These are phyloP conservation scores for Ornithorhynchus anatinus DNA, from an alignment of 2,113 vertebrate species.

Conservation along the genomic window DNA sequence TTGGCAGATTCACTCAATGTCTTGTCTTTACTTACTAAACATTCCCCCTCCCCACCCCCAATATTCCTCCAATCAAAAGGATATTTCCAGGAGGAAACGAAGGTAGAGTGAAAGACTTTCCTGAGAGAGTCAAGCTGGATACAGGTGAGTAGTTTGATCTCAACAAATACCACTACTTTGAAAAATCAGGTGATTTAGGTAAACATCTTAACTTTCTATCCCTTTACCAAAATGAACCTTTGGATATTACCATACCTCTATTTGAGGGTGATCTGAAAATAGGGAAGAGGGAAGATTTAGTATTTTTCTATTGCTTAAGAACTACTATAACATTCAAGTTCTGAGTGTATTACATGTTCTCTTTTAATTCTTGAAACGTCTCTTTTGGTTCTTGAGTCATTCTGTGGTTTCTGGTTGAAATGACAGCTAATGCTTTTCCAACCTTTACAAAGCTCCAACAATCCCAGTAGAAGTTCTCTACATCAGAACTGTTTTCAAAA, in stretches of 20 bases:
- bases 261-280: rapidly evolving
- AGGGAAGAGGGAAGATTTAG: neutral
- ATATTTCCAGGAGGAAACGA: too few species aligned
- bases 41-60: too few species aligned
- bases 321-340: neutral
- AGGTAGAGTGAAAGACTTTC: too few species aligned
- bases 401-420: neutral
- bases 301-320: too few species aligned
- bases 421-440: neutral
- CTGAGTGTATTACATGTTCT: neutral
- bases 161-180: too few species aligned
- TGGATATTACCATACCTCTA: neutral
- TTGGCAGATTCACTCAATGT: too few species aligned
- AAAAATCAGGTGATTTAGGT: too few species aligned
- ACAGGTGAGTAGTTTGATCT: too few species aligned
- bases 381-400: neutral
- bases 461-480: neutral
- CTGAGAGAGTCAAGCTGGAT: too few species aligned
- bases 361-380: neutral
- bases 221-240: neutral
- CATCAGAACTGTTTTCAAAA: too few species aligned
- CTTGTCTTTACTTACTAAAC: too few species aligned
- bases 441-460: neutral
- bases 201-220: neutral
- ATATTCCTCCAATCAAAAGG: too few species aligned